These are phyloP conservation scores for Montipora efflorescens DNA, from an alignment of 64 coral and sea anemone genomes.

Conservation along the genomic window DNA sequence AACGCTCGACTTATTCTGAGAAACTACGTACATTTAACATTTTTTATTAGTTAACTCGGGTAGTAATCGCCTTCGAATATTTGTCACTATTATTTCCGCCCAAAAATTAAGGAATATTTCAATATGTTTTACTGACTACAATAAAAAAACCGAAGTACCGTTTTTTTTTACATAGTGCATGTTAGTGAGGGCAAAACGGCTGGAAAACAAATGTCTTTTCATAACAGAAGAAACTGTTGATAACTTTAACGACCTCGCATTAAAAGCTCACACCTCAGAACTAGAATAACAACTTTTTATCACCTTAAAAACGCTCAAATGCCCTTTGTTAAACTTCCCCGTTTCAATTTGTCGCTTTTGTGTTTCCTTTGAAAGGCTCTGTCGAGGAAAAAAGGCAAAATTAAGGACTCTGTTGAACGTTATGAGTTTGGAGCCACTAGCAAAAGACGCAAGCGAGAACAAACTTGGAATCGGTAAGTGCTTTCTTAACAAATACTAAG, in stretches of 20 bases:
- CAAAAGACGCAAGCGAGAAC: not conserved
- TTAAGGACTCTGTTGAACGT: not conserved
- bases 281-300: not conserved
- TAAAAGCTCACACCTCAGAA: not conserved
- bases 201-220: not conserved
- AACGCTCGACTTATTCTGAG: too few species aligned
- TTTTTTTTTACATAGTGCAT: not conserved
- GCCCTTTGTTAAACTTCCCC: not conserved
- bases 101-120: too few species aligned
- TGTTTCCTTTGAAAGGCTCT: slow-evolving; percentile 1
- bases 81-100: too few species aligned
- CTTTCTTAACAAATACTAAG: not conserved
- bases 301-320: slow-evolving; percentile 15
- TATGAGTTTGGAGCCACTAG: slow-evolving; percentile 13
- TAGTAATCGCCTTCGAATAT: too few species aligned
- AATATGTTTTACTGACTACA: too few species aligned
- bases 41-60: too few species aligned
- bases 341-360: not conserved
- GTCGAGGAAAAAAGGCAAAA: not conserved
- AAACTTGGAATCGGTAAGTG: slow-evolving; percentile 4
- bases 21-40: too few species aligned
- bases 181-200: not conserved
- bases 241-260: not conserved
- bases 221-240: not conserved
- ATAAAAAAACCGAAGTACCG: too few species aligned